Base-by-base conservation (phyloP, 2,888 invertebrate species). In the Ophion ellenae region DNA sequence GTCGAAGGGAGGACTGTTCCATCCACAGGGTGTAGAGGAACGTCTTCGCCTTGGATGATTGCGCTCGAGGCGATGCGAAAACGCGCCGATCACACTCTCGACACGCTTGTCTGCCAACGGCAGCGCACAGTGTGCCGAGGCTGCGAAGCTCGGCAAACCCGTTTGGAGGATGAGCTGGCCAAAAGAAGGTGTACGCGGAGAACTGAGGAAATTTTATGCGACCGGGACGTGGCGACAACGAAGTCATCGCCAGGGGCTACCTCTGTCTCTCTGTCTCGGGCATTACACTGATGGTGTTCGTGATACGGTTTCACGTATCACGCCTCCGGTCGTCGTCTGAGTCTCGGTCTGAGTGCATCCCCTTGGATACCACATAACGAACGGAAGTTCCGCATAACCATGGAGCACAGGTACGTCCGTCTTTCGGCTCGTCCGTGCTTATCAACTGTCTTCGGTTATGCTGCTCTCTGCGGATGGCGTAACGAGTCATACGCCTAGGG, bases 301-400 rank as follows among this genome's bases (percentile, higher is more conserved):
- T 66, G 67, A 81, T 81, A 81, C 36, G 70, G 61, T 83, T 77
- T 74, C 86, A 84, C 85, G 76, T 77, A 83, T 81, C 78, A 85
- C 85, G 82, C 79, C 83, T 74, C 80, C 76, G 82, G 85, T 83
- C 80, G 64, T 32, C 53, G 84, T 83, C 86, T 83, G 81, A 84
- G 87, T 86, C 81, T 32, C 83, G 83, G 89, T 87, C 89, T 89
- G 88, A 90, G 89, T 90, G 89, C 89, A 90, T 87, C 89, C 89
- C 89, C 89, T 89, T 89, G 88, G 89, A 88, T 88, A 88, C 88
- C 83, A 83, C 87, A 86, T 80, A 84, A 70, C 45, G 40, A 71
- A 71, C 63, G 61, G 36, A 70, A 76, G 63, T 69, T 70, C 63
- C 76, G 66, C 61, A 67, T 59, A 77, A 9, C 67, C 66, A 45